A percentile compares a stretch with the other conserved stretches of the same genome.
These are phyloP conservation scores for Rhaphigaster nebulosa DNA, from an alignment of 2,888 invertebrate genomes.

Conservation along the genomic window DNA sequence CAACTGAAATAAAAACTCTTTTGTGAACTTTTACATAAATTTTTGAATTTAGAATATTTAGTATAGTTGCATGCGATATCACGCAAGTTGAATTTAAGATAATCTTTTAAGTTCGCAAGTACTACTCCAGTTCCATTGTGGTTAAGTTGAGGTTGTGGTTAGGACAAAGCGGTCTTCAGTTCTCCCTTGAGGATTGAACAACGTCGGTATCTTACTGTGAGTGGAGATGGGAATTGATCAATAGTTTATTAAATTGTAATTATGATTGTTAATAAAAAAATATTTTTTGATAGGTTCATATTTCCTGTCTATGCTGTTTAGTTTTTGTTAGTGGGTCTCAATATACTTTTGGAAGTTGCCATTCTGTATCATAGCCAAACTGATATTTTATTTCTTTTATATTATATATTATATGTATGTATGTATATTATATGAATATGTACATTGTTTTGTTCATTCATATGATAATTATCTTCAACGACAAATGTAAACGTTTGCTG, in stretches of 20 bases:
- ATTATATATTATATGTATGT: no score
- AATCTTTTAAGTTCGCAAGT: not conserved
- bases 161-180: not conserved
- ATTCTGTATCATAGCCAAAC: no score
- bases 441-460: no score
- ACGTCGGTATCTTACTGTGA: not conserved
- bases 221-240: not conserved
- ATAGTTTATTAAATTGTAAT: not conserved
- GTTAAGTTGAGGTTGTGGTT: slow-evolving; percentile 14
- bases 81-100: not conserved
- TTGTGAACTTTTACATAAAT: not conserved
- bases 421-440: no score
- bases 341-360: no score
- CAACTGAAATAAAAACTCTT: not conserved
- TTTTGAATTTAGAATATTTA: not conserved
- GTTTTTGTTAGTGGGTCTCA: no score
- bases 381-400: no score
- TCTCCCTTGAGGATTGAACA: not conserved
- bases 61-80: not conserved
- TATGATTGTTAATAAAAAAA: no score
- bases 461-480: no score
- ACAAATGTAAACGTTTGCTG: no score
- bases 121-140: not conserved
- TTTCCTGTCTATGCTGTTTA: no score
- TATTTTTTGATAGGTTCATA: no score